phyloP scores from a whole-genome alignment of 2,113 vertebrate species.

The Donacobius atricapilla region DNA sequence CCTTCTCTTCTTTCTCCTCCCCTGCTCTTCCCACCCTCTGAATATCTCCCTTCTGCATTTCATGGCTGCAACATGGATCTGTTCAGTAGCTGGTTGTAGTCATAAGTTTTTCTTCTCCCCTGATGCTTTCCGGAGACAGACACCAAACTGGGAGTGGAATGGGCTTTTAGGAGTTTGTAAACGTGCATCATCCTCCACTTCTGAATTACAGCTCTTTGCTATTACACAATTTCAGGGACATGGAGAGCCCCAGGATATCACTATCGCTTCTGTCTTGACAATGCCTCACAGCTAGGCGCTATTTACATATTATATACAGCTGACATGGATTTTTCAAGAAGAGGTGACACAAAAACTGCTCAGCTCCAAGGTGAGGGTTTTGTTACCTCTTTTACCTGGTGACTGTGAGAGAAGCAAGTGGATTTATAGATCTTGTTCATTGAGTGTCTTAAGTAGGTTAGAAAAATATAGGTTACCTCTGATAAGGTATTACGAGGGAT shows the following conservation, averaged over 20 bases:
- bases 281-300: neutral
- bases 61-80: neutral
- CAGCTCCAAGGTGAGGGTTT: neutral
- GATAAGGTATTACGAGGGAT: neutral
- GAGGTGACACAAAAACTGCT: neutral
- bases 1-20: neutral
- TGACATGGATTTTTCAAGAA: neutral
- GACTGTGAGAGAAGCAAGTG: neutral
- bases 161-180: neutral
- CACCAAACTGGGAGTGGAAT: neutral
- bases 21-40: neutral
- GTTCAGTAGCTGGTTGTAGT: neutral
- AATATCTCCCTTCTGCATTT: neutral
- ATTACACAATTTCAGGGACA: neutral
- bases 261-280: neutral
- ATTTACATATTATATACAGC: neutral
- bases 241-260: neutral
- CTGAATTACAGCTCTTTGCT: neutral
- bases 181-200: neutral
- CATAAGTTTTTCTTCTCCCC: neutral
- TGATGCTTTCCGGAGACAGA: neutral
- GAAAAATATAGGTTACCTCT: neutral
- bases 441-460: neutral
- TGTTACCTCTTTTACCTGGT: neutral
- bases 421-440: neutral